Percentiles rank a stretch among this genome's conserved stretches.
These are phyloP conservation scores for Crocidura indochinensis DNA, from an alignment of 2,797 vertebrate species.

Conservation along the genomic window DNA sequence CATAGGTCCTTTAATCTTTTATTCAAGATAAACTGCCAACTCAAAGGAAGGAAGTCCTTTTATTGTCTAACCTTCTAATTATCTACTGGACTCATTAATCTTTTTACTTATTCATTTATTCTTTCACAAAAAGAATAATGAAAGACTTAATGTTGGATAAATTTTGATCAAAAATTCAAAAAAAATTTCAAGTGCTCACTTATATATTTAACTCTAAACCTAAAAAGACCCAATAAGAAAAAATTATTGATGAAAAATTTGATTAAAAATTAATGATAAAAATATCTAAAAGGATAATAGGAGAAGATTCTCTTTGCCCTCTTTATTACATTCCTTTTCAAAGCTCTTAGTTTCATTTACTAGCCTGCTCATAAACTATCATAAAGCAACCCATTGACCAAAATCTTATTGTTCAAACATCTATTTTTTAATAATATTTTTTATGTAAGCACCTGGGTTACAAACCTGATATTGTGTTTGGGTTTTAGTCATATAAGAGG, in stretches of 20 bases:
- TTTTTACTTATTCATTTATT: constrained; percentile 24
- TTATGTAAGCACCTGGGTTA: too few relatives aligned
- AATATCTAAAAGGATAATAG: background rate
- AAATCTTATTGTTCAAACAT: constrained; percentile 20
- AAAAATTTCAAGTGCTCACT: too few relatives aligned
- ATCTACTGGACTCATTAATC: background rate
- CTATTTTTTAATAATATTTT: too few relatives aligned
- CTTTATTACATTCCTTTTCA: background rate
- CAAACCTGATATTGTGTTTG: too few relatives aligned
- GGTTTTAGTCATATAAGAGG: too few relatives aligned
- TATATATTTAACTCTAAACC: constrained; percentile 13
- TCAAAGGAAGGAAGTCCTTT: background rate
- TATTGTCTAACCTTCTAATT: background rate
- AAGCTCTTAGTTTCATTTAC: constrained; percentile 7
- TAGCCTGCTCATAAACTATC: background rate
- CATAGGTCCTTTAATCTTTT: background rate
- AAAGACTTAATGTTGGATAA: background rate
- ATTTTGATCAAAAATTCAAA: background rate
- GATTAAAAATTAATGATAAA: background rate
- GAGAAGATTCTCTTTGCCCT: background rate
- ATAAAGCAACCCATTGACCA: background rate
- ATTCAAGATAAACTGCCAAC: background rate
- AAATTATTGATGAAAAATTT: background rate
- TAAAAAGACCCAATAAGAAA: background rate
- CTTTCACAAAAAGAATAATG: constrained; percentile 22